A percentile compares a stretch with the other conserved stretches of the same genome.
These are phyloP conservation scores for Sturnus vulgaris DNA, from an alignment of 2,113 vertebrate species.

Conservation along the genomic window DNA sequence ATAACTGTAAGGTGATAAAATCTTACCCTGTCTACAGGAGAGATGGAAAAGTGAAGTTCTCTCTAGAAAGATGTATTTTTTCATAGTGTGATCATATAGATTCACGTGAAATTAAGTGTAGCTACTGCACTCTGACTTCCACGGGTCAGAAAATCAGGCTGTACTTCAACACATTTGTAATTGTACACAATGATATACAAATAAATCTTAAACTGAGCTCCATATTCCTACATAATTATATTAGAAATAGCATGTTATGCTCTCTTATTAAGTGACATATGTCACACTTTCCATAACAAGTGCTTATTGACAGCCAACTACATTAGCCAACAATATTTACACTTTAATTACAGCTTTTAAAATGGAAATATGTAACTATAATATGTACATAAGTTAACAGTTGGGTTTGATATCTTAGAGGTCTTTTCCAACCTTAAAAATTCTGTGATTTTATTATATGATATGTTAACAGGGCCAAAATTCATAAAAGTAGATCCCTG, in stretches of 20 bases:
- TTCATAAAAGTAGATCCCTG: background rate
- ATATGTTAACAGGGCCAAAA: background rate
- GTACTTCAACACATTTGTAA: background rate
- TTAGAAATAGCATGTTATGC: constrained; percentile 2
- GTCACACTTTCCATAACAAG: constrained; percentile 18
- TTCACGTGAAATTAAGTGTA: background rate
- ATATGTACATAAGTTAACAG: background rate
- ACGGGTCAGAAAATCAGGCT: background rate
- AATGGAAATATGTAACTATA: constrained; percentile 8
- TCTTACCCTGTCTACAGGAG: background rate
- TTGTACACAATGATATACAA: background rate
- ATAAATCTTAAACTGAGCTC: background rate
- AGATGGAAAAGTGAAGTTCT: background rate
- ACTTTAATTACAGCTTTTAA: constrained; percentile 24
- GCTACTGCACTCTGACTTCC: background rate
- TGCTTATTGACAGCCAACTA: constrained; percentile 10
- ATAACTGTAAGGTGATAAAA: background rate
- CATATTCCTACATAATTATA: background rate
- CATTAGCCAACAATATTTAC: constrained; percentile 52
- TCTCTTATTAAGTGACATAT: constrained; percentile 39
- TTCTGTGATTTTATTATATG: background rate
- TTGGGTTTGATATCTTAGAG: background rate
- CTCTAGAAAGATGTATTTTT: background rate
- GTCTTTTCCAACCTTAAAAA: background rate
- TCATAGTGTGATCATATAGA: background rate